These are phyloP conservation scores for Reticulitermes speratus DNA, from an alignment of 1,140 invertebrate species.

Conservation along the genomic window DNA sequence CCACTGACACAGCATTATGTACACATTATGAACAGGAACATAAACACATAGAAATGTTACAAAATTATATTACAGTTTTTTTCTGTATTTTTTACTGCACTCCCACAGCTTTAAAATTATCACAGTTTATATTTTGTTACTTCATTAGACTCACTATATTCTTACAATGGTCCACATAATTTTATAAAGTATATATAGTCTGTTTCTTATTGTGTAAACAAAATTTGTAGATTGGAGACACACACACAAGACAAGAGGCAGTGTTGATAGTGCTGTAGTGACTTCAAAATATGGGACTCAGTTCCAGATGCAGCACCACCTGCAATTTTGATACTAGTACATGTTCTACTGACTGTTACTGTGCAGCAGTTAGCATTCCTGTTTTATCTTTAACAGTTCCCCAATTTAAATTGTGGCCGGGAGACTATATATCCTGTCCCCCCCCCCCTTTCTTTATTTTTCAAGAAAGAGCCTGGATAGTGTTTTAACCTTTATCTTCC, in stretches of 20 bases:
- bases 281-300: not conserved
- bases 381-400: too few relatives aligned
- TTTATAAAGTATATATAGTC: not conserved
- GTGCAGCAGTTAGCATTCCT: too few relatives aligned
- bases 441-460: not conserved
- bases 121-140: not conserved
- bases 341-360: too few relatives aligned
- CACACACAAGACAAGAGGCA: not conserved
- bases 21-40: not conserved
- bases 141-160: not conserved
- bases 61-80: slow-evolving; percentile 10
- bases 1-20: not conserved
- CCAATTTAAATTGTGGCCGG: too few relatives aligned
- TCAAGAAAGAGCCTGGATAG: not conserved
- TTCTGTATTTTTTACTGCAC: not conserved
- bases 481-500: too few relatives aligned
- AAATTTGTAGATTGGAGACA: not conserved
- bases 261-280: not conserved
- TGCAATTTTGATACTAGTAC: too few relatives aligned
- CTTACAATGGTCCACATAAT: not conserved
- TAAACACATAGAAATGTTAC: not conserved
- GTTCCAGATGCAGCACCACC: not conserved
- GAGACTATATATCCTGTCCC: too few relatives aligned
- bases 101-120: slow-evolving; percentile 17
- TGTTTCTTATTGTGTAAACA: not conserved